Conservation (phyloP, 1,140 invertebrate genomes). For the Achroia grisella region DNA sequence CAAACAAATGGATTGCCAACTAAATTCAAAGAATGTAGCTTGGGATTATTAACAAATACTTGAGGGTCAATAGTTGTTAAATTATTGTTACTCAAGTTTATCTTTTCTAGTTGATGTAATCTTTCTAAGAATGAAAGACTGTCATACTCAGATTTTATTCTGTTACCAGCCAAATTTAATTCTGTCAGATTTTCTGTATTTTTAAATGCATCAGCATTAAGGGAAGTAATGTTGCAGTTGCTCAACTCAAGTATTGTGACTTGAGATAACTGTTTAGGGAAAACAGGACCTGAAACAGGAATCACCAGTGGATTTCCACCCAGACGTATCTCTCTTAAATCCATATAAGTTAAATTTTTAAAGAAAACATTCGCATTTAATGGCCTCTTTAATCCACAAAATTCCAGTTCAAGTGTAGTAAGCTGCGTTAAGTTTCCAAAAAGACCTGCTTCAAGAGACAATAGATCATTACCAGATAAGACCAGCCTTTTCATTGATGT, state of each 20-base stretch:
- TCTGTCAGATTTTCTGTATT: constrained; percentile 77
- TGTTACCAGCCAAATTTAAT: constrained; percentile 78
- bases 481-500: constrained; percentile 78
- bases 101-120: constrained; percentile 75
- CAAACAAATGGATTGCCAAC: constrained; percentile 82
- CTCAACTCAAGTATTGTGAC: constrained; percentile 79
- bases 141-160: constrained; percentile 63
- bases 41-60: constrained; percentile 74
- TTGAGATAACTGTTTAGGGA: constrained; percentile 78
- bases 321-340: constrained; percentile 80
- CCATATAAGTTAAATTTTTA: constrained; percentile 77
- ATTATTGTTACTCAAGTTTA: constrained; percentile 80
- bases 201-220: constrained; percentile 78
- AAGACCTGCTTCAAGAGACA: constrained; percentile 79
- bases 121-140: constrained; percentile 75
- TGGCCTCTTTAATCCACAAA: constrained; percentile 78
- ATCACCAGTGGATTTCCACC: constrained; percentile 81
- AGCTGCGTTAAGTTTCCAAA: constrained; percentile 80
- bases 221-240: constrained; percentile 76
- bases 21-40: constrained; percentile 76
- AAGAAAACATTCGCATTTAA: constrained; percentile 80
- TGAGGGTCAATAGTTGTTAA: constrained; percentile 75
- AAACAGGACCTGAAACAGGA: constrained; percentile 72
- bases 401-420: constrained; percentile 79
- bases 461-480: constrained; percentile 79